Conservation (phyloP, 2,113 vertebrate species). For the Tor tambroides region DNA sequence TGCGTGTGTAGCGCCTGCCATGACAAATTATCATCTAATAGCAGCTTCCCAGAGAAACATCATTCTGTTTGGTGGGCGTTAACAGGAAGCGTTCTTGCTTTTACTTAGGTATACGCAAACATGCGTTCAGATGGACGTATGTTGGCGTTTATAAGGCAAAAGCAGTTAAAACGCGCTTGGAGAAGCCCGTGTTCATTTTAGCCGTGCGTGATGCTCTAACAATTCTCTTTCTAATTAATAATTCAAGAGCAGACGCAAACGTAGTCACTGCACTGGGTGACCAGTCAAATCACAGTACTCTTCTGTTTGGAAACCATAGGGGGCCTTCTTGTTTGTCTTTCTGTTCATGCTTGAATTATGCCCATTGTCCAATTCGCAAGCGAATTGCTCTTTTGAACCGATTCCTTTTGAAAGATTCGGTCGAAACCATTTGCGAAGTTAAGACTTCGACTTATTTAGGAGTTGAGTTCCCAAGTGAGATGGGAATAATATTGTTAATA, state of each 20-base stretch:
- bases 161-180: not conserved
- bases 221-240: conserved; percentile 10
- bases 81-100: not conserved
- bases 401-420: not conserved
- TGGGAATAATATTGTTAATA: not conserved
- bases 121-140: not conserved
- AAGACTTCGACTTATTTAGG: not conserved
- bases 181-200: not conserved
- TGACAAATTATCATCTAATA: conserved; percentile 42
- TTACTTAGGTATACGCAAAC: not conserved
- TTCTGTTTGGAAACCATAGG: not conserved
- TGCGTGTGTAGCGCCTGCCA: conserved; percentile 28
- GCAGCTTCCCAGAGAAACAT: not conserved
- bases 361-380: not conserved
- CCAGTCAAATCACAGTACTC: conserved; percentile 14
- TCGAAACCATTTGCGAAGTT: not conserved
- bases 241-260: conserved; percentile 23
- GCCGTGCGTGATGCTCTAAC: not conserved
- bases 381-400: not conserved
- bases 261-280: conserved; percentile 6
- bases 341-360: conserved; percentile 36
- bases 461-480: not conserved
- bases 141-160: not conserved
- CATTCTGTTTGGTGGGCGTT: not conserved
- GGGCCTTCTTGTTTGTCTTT: conserved; percentile 34